Conservation (phyloP, 2,888 invertebrate genomes). For the Apamea crenata region DNA sequence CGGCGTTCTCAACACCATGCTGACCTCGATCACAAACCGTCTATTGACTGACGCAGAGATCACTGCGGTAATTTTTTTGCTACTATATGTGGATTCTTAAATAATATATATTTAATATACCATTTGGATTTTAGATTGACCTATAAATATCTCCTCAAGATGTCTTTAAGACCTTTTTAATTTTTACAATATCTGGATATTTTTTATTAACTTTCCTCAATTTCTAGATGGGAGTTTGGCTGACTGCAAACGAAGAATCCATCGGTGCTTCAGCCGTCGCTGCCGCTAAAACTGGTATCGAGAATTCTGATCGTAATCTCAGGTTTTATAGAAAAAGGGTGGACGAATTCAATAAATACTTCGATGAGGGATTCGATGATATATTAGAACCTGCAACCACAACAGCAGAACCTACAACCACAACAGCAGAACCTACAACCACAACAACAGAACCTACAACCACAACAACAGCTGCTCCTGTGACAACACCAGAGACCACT, state of each 20-base stretch:
- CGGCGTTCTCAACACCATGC: slow-evolving; percentile 75
- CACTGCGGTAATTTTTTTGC: slow-evolving; percentile 69
- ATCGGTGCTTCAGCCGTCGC: slow-evolving; percentile 75
- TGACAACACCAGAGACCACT: neutral
- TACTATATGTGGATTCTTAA: neutral
- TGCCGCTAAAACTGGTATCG: slow-evolving; percentile 70
- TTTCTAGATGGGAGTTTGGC: slow-evolving; percentile 79
- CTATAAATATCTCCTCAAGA: neutral
- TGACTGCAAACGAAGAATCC: slow-evolving; percentile 69
- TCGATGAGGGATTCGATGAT: slow-evolving; percentile 81
- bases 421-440: neutral
- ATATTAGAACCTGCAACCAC: slow-evolving; percentile 42
- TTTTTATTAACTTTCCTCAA: neutral
- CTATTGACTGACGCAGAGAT: slow-evolving; percentile 81
- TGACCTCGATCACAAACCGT: slow-evolving; percentile 79
- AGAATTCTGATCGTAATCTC: slow-evolving; percentile 74
- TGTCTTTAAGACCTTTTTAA: neutral
- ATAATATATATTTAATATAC: neutral
- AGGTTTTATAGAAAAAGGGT: slow-evolving; percentile 76
- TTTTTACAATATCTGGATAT: neutral
- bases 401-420: neutral
- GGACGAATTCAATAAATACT: slow-evolving; percentile 77
- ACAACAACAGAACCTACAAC: neutral
- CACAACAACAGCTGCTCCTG: neutral
- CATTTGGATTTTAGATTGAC: neutral